Evolutionary conservation across 2,888 invertebrate genomes (phyloP), one percentile per base, ranked within the genome.

Genomic region (Phalangium opilio): DNA sequence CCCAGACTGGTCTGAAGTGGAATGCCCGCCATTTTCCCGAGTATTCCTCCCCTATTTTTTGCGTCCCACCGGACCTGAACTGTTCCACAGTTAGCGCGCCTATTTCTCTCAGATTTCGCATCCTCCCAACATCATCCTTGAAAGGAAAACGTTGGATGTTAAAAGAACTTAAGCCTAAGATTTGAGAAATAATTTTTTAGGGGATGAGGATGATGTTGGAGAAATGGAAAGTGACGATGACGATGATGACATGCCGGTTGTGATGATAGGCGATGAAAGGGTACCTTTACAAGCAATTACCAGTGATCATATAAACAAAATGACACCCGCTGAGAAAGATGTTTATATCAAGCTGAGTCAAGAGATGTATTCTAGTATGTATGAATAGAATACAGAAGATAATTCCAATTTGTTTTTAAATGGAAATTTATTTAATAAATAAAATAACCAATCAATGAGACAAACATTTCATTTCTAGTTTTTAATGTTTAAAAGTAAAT

Each of bases 341-440:
- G 80, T 82, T 35, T 95, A 93, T 67, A 91, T 93, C 58, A 83
- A 86, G 68, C 76, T 85, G 39, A 90, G 89, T 64, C 90, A 91
- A 65, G 90, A 93, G 66, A 82, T 84, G 67, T 90, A 86, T 70
- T 82, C 86, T 57, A 82, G 86, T 49, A 62, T 67, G 57, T 67
- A 59, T 50, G 62, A 61, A 41, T 61, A 45, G n/a, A n/a, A 54
- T n/a, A n/a, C n/a, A n/a, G n/a, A n/a, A n/a, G n/a, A 27, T 27
- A 27, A 27, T 27, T 4, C 4, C 4, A 27, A 27, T 27, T 27
- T 27, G 27, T 27, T 27, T 7, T 27, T 27, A n/a, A n/a, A n/a
- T n/a, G n/a, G n/a, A n/a, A n/a, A n/a, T n/a, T n/a, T n/a, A n/a
- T n/a, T n/a, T n/a, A n/a, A n/a, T n/a, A n/a, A n/a, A n/a, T n/a